Conservation (phyloP, 2,797 vertebrate species). For the Melanotaenia parkinsoni region DNA sequence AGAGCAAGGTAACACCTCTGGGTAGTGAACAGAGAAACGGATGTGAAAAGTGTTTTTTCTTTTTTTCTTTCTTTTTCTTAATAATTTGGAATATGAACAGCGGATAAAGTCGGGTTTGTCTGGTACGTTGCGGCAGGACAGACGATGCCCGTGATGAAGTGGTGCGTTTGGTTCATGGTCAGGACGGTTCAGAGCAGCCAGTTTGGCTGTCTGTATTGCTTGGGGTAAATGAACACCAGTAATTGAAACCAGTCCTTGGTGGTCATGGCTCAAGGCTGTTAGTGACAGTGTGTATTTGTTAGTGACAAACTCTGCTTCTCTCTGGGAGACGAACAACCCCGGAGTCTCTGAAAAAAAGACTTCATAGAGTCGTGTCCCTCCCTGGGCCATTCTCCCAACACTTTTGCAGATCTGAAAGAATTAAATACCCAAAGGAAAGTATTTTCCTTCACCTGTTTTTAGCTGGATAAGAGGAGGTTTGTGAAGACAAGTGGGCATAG, state of each 20-base stretch:
- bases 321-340: constrained; percentile 43
- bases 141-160: constrained; percentile 63
- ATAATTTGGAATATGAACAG: constrained; percentile 17
- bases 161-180: constrained; percentile 64
- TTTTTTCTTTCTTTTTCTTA: background rate
- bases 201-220: constrained; percentile 55
- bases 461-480: constrained; percentile 37
- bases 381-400: constrained; percentile 8
- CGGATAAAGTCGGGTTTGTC: constrained; percentile 30
- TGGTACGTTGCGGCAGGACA: constrained; percentile 45
- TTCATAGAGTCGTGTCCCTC: constrained; percentile 13
- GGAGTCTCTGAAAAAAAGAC: constrained; percentile 38
- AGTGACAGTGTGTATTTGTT: constrained; percentile 56
- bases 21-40: background rate
- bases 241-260: constrained; percentile 71
- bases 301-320: constrained; percentile 52
- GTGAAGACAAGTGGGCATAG: constrained; percentile 49
- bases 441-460: constrained; percentile 44
- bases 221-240: constrained; percentile 72
- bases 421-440: constrained; percentile 24
- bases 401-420: constrained; percentile 40
- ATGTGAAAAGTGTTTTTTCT: background rate
- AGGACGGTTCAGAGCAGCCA: constrained; percentile 36
- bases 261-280: constrained; percentile 70
- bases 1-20: constrained; percentile 90